Evolutionary conservation across 2,113 vertebrate species (phyloP), one percentile per base, ranked within the genome.

Genomic region (Peromyscus maniculatus): DNA sequence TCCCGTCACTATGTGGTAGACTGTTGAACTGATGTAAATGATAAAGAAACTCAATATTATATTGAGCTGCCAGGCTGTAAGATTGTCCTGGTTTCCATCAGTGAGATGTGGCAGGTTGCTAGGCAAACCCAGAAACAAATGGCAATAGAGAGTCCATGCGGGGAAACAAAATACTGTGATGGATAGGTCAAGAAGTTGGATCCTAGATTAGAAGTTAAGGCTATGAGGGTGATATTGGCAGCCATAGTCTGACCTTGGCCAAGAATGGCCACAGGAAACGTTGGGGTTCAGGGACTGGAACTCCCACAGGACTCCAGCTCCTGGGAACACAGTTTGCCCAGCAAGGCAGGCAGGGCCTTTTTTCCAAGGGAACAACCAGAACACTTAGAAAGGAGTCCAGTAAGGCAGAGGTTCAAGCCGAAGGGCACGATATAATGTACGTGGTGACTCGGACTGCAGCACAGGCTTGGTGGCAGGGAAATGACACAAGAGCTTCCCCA

Each of bases 31-130:
- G 69, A 43, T 62, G 19, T 11, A 57, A 83, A 66, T 91, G 57
- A 93, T 84, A 72, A 78, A 91, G 57, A 75, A 59, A 52, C 66
- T 15, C 24, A 19, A 57, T 43, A 22, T 17, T 89, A 49, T 39
- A 49, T 71, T 62, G 77, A 83, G 57, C 49, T 95, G 26, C 95
- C 55, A n/a, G 83, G 13, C 71, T 89, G 9, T 84, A 74, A 71
- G 33, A 57, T 71, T 57, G 13, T 3, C 22, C 62, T 79, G 74
- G 69, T 71, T 69, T 75, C 64, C 24, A 57, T 43, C 22, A 55
- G 64, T 96, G 91, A 93, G 59, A 66, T 62, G 49, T 15, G 43
- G 57, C 43, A 89, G 31, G 49, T 87, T 93, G 93, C 78, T 75
- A 74, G 49, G 46, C 22, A 82, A 36, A 77, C 7, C 16, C 17